These are phyloP conservation scores for Dichetophora obliterata DNA, from an alignment of 2,888 invertebrate genomes.

Conservation along the genomic window DNA sequence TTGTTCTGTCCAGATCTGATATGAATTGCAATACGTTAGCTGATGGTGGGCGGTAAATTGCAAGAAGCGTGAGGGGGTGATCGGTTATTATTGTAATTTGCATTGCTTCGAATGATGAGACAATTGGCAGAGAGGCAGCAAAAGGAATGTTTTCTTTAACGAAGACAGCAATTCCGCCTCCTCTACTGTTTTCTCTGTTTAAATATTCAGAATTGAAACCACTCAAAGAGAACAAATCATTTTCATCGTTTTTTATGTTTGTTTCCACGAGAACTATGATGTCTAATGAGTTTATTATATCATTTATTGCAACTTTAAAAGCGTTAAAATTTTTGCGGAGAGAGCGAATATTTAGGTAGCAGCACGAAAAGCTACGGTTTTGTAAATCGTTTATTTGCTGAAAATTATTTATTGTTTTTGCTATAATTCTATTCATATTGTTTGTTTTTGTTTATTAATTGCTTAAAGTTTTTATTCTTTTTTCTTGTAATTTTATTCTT, in stretches of 20 bases:
- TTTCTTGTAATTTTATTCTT: too few species aligned
- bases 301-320: neutral
- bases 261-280: slow-evolving; percentile 6
- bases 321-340: too few species aligned
- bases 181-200: slow-evolving; percentile 9
- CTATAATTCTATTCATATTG: too few species aligned
- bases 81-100: neutral
- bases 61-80: neutral
- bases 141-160: neutral
- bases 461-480: too few species aligned
- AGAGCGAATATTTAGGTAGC: too few species aligned
- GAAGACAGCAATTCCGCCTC: slow-evolving; percentile 16
- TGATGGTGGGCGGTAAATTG: slow-evolving; percentile 1
- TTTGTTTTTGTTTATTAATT: too few species aligned
- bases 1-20: neutral
- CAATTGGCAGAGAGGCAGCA: neutral
- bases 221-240: neutral
- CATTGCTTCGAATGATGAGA: neutral
- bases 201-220: slow-evolving; percentile 8
- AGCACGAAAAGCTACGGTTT: too few species aligned
- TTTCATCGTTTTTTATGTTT: slow-evolving; percentile 1
- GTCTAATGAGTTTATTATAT: neutral
- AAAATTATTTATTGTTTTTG: too few species aligned
- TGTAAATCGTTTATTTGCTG: too few species aligned
- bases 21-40: neutral